Evolutionary conservation across 2,888 invertebrate genomes (phyloP).

Genomic region (Heliconius erato): DNA sequence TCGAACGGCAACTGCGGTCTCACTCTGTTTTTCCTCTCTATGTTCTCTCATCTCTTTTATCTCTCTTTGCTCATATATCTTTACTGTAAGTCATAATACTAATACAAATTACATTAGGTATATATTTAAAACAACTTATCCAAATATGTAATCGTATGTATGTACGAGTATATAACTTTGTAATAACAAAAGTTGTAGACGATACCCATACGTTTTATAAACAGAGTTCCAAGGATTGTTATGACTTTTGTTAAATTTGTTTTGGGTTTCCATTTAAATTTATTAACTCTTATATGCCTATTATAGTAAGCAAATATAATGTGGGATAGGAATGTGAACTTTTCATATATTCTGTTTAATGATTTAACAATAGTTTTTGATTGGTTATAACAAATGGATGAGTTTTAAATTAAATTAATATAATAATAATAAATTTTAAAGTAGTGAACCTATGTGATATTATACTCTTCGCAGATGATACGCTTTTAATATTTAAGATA

Average conservation of each 20-base stretch:
- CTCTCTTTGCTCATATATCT: not conserved
- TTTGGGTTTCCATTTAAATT: constrained; percentile 29
- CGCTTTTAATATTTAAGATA: too few species aligned
- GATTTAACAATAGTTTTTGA: not conserved
- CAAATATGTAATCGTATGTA: constrained; percentile 6
- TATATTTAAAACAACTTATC: not conserved
- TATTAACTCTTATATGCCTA: constrained; percentile 13
- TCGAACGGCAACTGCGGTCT: too few species aligned
- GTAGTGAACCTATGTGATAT: too few species aligned
- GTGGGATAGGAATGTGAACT: not conserved
- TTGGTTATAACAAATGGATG: not conserved
- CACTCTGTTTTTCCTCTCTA: too few species aligned
- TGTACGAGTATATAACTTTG: constrained; percentile 7
- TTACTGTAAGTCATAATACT: not conserved
- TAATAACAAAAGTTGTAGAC: constrained; percentile 32
- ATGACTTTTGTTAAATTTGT: constrained; percentile 30
- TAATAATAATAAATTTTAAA: too few species aligned
- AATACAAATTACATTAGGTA: not conserved
- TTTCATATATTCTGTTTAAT: not conserved
- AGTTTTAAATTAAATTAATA: not conserved
- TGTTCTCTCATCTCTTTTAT: not conserved
- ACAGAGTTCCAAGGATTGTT: constrained; percentile 3
- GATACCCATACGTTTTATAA: constrained; percentile 27
- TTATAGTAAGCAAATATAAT: constrained; percentile 26
- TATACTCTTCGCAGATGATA: too few species aligned